Evolutionary conservation across 2,888 invertebrate genomes (phyloP).

Genomic region (Hyppa rectilinea): DNA sequence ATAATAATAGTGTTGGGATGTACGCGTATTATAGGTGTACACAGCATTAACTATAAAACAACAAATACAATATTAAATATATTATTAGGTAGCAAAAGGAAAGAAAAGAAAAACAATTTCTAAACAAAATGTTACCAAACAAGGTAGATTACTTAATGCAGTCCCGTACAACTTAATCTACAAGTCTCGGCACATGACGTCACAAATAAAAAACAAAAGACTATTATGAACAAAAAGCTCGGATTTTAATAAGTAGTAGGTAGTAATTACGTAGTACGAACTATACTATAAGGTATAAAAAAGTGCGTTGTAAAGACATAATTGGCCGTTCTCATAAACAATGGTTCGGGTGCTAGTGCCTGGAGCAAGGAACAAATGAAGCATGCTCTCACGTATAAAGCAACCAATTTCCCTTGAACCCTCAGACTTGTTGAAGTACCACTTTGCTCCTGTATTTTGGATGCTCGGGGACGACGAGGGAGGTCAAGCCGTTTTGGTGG

Average conservation of each 20-base stretch:
- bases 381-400: conserved; percentile 83
- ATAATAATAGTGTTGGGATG: too few species aligned
- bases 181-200: conserved; percentile 7
- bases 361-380: conserved; percentile 84
- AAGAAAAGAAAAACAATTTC: too few species aligned
- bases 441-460: conserved; percentile 32
- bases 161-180: conserved; percentile 38
- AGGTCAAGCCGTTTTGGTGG: conserved; percentile 70
- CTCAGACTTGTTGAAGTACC: conserved; percentile 42
- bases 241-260: conserved; percentile 54
- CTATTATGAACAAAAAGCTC: conserved; percentile 22
- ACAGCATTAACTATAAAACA: too few species aligned
- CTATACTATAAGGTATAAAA: conserved; percentile 77
- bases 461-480: conserved; percentile 36
- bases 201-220: conserved; percentile 43
- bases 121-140: too few species aligned
- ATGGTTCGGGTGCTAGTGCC: conserved; percentile 83
- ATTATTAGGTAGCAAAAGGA: too few species aligned
- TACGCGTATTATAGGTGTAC: too few species aligned
- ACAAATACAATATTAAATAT: too few species aligned
- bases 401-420: conserved; percentile 74
- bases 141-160: too few species aligned
- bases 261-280: conserved; percentile 45
- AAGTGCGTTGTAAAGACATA: conserved; percentile 84
- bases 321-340: conserved; percentile 86